These are phyloP conservation scores for Aleiodes leptofemur DNA, from an alignment of 2,888 invertebrate species.

Conservation along the genomic window DNA sequence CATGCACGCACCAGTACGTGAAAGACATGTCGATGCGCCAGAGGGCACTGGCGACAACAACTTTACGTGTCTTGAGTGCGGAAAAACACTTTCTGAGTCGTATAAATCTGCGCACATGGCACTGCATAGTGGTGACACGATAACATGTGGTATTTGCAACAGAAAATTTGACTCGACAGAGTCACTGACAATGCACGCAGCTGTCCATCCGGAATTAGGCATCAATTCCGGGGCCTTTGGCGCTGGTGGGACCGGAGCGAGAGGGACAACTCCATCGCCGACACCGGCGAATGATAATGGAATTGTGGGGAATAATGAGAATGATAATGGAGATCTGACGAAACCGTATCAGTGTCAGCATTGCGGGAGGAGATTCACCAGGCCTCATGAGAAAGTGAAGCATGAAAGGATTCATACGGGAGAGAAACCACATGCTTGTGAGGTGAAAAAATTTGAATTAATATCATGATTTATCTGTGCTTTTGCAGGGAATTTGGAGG, in stretches of 20 bases:
- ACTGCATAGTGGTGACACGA: conserved; percentile 79
- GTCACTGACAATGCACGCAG: conserved; percentile 85
- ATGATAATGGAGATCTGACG: conserved; percentile 54
- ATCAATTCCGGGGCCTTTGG: conserved; percentile 41
- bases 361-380: conserved; percentile 83
- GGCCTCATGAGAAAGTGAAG: conserved; percentile 89
- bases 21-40: conserved; percentile 75
- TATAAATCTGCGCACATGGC: conserved; percentile 81
- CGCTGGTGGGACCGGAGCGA: conserved; percentile 9
- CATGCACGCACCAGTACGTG: conserved; percentile 84
- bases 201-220: conserved; percentile 78
- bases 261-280: conserved; percentile 22
- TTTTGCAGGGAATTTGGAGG: no score
- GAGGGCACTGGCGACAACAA: conserved; percentile 68
- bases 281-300: not conserved
- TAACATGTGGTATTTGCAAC: conserved; percentile 82
- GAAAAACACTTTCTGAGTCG: conserved; percentile 73
- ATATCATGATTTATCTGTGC: not conserved
- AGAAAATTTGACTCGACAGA: conserved; percentile 82
- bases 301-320: conserved; percentile 11
- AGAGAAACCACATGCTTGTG: conserved; percentile 87
- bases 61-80: conserved; percentile 71
- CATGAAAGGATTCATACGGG: conserved; percentile 91
- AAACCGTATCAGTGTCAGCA: conserved; percentile 83
- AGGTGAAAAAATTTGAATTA: conserved; percentile 66